Evolutionary conservation across 1,140 invertebrate genomes (phyloP).

Genomic region (Zophobas atratus): DNA sequence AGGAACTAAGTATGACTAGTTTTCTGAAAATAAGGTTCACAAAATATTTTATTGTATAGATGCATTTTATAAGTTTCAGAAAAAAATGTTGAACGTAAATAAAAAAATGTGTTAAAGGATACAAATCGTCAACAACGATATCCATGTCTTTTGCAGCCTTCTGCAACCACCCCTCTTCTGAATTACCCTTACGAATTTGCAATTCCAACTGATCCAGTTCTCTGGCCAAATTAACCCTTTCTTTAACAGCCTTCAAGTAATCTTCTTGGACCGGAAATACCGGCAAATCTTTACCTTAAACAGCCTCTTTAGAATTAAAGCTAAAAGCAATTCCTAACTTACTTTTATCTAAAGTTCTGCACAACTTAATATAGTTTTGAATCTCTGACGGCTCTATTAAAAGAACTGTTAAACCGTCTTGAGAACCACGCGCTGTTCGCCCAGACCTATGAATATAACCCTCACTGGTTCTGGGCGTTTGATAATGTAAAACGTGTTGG

Average conservation of each 20-base stretch:
- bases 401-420: slow-evolving; percentile 92
- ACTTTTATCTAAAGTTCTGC: slow-evolving; percentile 88
- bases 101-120: slow-evolving; percentile 69
- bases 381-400: slow-evolving; percentile 93
- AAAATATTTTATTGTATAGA: not conserved
- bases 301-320: slow-evolving; percentile 45
- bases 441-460: slow-evolving; percentile 98
- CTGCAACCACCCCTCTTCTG: slow-evolving; percentile 86
- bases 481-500: slow-evolving; percentile 97
- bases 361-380: slow-evolving; percentile 85
- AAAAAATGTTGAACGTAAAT: no score
- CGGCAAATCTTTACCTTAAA: slow-evolving; percentile 84
- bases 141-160: slow-evolving; percentile 90
- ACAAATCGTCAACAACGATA: slow-evolving; percentile 86
- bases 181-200: slow-evolving; percentile 76
- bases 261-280: slow-evolving; percentile 84
- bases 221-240: slow-evolving; percentile 83
- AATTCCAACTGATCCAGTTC: slow-evolving; percentile 86
- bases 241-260: slow-evolving; percentile 78
- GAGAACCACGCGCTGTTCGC: slow-evolving; percentile 91
- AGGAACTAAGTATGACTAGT: no score
- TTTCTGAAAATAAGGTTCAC: not conserved
- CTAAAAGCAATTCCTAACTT: slow-evolving; percentile 59
- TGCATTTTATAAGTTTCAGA: not conserved
- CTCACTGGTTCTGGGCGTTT: slow-evolving; percentile 95